phyloP scores from a whole-genome alignment of 2,888 invertebrate genomes.

The Dicycla oo region DNA sequence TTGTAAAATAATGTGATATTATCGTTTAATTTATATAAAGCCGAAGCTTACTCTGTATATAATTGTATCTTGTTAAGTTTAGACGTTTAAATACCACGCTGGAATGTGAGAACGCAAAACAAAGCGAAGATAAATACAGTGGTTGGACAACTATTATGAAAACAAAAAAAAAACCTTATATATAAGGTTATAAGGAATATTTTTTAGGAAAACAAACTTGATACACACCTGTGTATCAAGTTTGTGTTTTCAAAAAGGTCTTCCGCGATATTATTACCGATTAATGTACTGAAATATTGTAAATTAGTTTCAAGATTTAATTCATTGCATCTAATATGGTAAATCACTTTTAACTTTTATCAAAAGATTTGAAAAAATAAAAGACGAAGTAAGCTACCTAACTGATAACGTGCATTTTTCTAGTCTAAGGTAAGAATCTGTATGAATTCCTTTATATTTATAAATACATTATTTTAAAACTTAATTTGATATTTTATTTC shows the following conservation, averaged over 20 bases:
- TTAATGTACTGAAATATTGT: constrained; percentile 42
- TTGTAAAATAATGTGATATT: constrained; percentile 65
- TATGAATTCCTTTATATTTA: constrained; percentile 65
- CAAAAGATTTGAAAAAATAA: constrained; percentile 14
- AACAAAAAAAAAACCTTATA: background rate
- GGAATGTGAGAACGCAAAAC: background rate
- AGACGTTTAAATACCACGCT: constrained; percentile 19
- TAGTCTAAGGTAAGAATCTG: constrained; percentile 72
- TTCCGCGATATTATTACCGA: constrained; percentile 15
- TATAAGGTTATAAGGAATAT: background rate
- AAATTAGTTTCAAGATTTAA: constrained; percentile 21
- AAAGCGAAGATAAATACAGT: constrained; percentile 6
- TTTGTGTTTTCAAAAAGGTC: constrained; percentile 17
- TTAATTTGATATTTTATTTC: constrained; percentile 28
- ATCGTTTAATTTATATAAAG: constrained; percentile 61
- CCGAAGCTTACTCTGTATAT: constrained; percentile 52
- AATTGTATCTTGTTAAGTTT: constrained; percentile 46
- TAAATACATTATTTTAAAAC: constrained; percentile 55
- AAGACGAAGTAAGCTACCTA: constrained; percentile 31
- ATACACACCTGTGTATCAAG: background rate
- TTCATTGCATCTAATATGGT: constrained; percentile 39
- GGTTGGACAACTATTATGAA: constrained; percentile 18
- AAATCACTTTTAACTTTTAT: constrained; percentile 1
- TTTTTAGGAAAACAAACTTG: too few relatives aligned
- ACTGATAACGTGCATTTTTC: constrained; percentile 59